Evolutionary conservation across 2,888 invertebrate species (phyloP).

Genomic region (Dromius quadrimaculatus): DNA sequence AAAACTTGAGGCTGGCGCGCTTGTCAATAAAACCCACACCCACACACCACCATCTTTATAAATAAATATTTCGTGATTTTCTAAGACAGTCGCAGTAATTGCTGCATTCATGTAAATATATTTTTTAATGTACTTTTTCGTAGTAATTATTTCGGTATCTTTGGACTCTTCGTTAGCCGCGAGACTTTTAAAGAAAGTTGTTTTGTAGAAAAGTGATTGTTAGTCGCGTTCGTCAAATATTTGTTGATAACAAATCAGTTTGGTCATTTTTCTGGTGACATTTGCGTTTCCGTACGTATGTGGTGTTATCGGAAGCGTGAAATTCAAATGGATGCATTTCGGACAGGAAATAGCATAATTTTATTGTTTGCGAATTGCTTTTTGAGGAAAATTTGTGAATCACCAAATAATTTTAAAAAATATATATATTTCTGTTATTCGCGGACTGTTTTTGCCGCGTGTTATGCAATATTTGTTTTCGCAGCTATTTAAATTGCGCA

Average conservation of each 20-base stretch:
- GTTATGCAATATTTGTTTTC: conserved; percentile 23
- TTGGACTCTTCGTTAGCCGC: not conserved
- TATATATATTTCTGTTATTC: no score
- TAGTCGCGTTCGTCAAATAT: conserved; percentile 45
- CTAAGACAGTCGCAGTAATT: no score
- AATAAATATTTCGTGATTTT: no score
- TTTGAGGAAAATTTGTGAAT: conserved; percentile 35
- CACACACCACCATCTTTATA: no score
- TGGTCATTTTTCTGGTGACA: conserved; percentile 38
- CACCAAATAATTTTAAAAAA: no score
- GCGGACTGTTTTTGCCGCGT: conserved; percentile 1
- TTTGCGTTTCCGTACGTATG: conserved; percentile 33
- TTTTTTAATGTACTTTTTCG: conserved; percentile 27
- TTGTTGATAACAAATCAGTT: conserved; percentile 50
- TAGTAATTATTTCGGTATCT: conserved; percentile 39
- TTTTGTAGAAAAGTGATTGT: conserved; percentile 45
- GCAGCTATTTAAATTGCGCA: conserved; percentile 10
- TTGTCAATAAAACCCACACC: no score
- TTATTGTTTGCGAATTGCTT: conserved; percentile 24
- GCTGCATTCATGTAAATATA: no score
- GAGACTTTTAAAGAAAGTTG: conserved; percentile 47
- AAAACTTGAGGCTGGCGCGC: no score
- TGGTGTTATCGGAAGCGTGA: conserved; percentile 10
- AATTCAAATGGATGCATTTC: conserved; percentile 15
- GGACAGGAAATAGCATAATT: conserved; percentile 25